Evolutionary conservation across 2,888 invertebrate species (phyloP).

Genomic region (Drosophila leonis): DNA sequence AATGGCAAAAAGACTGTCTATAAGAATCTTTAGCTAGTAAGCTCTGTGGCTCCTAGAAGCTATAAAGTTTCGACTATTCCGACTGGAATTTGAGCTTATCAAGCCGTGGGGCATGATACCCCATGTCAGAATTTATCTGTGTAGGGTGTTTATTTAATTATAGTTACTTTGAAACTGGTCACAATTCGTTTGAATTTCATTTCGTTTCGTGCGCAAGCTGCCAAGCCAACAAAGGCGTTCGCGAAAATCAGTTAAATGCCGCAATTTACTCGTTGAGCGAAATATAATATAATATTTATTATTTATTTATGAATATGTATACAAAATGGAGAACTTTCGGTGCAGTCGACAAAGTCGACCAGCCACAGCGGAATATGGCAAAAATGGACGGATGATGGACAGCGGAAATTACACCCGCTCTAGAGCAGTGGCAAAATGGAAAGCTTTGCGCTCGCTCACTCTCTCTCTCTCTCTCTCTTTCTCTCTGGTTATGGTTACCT

Average conservation of each 20-base stretch:
- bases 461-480: no score
- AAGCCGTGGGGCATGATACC: background rate
- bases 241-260: conserved; percentile 5
- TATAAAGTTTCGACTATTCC: background rate
- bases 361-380: background rate
- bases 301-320: background rate
- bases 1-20: background rate
- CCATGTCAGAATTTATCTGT: background rate
- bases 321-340: background rate
- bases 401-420: background rate
- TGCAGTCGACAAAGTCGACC: background rate
- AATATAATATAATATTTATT: background rate
- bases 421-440: background rate
- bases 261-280: conserved; percentile 1
- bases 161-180: conserved; percentile 6
- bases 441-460: no score
- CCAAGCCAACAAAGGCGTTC: background rate
- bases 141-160: background rate
- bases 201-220: conserved; percentile 2
- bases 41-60: background rate
- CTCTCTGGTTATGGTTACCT: background rate
- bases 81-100: background rate
- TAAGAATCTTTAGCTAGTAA: background rate
- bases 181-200: conserved; percentile 6
- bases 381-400: background rate